Conservation (phyloP, 2,113 vertebrate genomes). For the Salvelinus sp. region DNA sequence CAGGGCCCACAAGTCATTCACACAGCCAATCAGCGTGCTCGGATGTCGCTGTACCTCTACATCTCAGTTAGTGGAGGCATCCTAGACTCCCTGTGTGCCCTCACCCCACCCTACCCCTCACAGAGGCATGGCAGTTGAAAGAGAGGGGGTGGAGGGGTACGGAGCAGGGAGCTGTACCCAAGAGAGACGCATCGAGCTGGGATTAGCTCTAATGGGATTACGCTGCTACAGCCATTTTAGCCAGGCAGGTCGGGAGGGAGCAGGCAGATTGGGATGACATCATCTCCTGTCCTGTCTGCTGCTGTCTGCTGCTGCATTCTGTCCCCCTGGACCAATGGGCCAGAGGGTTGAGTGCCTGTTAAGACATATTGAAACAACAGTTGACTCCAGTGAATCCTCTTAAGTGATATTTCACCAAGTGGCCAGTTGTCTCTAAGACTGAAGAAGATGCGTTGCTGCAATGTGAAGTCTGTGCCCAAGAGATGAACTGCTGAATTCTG, state of each 20-base stretch:
- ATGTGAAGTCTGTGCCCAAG: background rate
- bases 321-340: background rate
- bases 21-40: background rate
- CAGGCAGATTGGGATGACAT: conserved; percentile 1
- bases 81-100: background rate
- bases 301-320: background rate
- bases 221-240: conserved; percentile 7
- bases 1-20: background rate
- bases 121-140: background rate
- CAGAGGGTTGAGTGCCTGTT: background rate
- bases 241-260: background rate
- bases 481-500: conserved; percentile 48
- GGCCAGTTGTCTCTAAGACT: background rate
- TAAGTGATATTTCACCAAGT: background rate
- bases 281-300: background rate
- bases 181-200: background rate
- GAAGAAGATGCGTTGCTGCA: background rate
- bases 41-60: background rate
- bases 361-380: background rate
- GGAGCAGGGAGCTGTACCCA: background rate
- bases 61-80: background rate
- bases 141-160: background rate
- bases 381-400: background rate
- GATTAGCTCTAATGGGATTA: conserved; percentile 23
- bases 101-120: background rate